Evolutionary conservation across 2,888 invertebrate species (phyloP), one percentile per base, ranked within the genome.

Genomic region (Capitulum mitella): DNA sequence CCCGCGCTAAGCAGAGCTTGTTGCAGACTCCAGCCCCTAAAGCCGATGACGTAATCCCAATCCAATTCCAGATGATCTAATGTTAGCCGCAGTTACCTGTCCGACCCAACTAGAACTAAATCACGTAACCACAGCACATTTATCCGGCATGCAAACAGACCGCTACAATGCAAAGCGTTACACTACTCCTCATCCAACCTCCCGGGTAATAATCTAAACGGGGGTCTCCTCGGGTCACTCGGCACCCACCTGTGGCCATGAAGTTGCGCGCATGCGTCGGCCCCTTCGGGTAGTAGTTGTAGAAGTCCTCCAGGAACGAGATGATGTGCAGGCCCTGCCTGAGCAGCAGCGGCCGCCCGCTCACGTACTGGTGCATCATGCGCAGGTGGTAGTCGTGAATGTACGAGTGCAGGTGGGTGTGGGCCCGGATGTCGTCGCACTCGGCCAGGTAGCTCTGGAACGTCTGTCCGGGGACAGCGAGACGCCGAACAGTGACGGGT

Each of bases 301-400:
- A 88, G 84, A 93, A 93, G 84, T 93, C 92, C 80, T 91, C 90
- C 48, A 93, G 86, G 85, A 93, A 92, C 82, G 90, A 89, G 40
- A 90, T 90, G 10, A 92, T 86, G 84, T 93, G 91, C 84, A 92
- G 93, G 64, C 90, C 90, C 80, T 88, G 88, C 82, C 88, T 88
- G 75, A 89, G 85, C 1, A 87, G 86, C 82, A 87, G 85, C 74
- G 87, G 86, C 79, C 87, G 87, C 77, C 89, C 89, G 78, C 89
- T 88, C 78, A 92, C 88, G 83, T 91, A 91, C 22, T 89, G 88
- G 83, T 90, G 90, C 78, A 92, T 88, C 80, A 89, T 89, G 58
- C 92, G 87, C 80, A 92, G 85, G 84, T 92, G 92, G 85, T 91
- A 92, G 85, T 92, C 92, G 83, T 92, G 92, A 0, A 92, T 90